A percentile compares a stretch with the other conserved stretches of the same genome.
phyloP scores from a whole-genome alignment of 2,888 invertebrate species.

The Amiota communis region DNA sequence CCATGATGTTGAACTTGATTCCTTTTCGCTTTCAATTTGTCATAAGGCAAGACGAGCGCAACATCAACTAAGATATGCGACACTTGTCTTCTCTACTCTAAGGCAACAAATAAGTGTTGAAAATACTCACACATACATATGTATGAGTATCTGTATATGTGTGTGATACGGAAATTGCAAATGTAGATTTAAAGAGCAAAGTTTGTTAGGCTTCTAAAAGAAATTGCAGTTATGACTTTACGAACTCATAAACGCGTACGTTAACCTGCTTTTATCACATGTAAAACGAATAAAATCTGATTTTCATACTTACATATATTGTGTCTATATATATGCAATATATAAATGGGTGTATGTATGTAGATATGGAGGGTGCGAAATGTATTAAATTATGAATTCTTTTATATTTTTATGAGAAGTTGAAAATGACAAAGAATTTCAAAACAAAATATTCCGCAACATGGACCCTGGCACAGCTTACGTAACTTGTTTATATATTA shows the following conservation, averaged over 20 bases:
- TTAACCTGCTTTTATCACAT: slow-evolving; percentile 1
- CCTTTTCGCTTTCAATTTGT: slow-evolving; percentile 63
- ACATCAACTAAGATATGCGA: neutral
- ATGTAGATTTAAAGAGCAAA: too few relatives aligned
- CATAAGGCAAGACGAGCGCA: slow-evolving; percentile 45
- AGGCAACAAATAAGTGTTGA: too few relatives aligned
- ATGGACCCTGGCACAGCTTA: too few relatives aligned
- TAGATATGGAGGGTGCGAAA: slow-evolving; percentile 46
- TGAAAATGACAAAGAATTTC: slow-evolving; percentile 37
- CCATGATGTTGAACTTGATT: slow-evolving; percentile 50
- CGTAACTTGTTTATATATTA: too few relatives aligned
- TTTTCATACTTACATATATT: neutral
- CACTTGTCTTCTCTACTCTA: too few relatives aligned
- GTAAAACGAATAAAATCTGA: neutral
- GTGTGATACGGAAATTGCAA: too few relatives aligned
- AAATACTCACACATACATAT: too few relatives aligned
- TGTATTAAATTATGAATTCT: slow-evolving; percentile 50
- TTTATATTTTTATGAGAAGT: slow-evolving; percentile 61
- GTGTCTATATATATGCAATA: neutral
- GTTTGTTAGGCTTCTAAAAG: too few relatives aligned
- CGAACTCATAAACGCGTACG: neutral
- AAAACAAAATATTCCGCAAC: neutral
- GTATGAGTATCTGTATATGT: too few relatives aligned
- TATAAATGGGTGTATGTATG: neutral
- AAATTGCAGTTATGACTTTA: too few relatives aligned